Evolutionary conservation across 2,113 vertebrate genomes (phyloP).

Genomic region (Nannospalax galili): DNA sequence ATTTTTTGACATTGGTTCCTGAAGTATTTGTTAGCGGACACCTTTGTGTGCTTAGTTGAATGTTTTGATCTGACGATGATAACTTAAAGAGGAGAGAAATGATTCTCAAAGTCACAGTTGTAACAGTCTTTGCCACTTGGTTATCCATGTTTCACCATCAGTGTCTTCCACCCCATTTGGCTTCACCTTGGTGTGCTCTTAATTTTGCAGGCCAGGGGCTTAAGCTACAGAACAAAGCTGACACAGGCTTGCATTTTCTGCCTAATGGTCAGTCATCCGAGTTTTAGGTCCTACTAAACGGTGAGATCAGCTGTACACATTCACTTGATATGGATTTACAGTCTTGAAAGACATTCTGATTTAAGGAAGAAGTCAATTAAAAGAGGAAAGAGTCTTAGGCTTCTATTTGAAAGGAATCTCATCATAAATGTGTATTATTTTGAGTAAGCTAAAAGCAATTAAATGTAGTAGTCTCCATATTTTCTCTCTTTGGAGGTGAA

Average conservation of each 20-base stretch:
- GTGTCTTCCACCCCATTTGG: not conserved
- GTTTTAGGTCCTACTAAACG: not conserved
- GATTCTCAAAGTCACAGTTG: not conserved
- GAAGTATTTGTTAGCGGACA: not conserved
- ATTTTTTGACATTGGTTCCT: not conserved
- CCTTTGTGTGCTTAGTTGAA: not conserved
- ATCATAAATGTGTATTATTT: not conserved
- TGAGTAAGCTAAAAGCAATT: not conserved
- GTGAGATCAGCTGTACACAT: not conserved
- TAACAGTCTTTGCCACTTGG: not conserved
- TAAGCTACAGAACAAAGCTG: not conserved
- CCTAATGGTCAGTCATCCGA: not conserved
- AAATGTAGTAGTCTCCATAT: rapidly evolving
- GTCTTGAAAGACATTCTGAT: not conserved
- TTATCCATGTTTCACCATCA: not conserved
- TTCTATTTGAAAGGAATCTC: not conserved
- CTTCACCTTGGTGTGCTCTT: not conserved
- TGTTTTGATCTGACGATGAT: not conserved
- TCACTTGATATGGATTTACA: not conserved
- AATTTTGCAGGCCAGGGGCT: not conserved
- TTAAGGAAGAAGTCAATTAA: too few relatives aligned
- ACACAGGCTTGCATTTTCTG: not conserved
- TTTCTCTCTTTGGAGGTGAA: not conserved
- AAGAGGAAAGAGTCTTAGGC: not conserved
- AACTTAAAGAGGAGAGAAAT: not conserved